These are phyloP conservation scores for Channa argus DNA, from an alignment of 2,113 vertebrate genomes.

Conservation along the genomic window DNA sequence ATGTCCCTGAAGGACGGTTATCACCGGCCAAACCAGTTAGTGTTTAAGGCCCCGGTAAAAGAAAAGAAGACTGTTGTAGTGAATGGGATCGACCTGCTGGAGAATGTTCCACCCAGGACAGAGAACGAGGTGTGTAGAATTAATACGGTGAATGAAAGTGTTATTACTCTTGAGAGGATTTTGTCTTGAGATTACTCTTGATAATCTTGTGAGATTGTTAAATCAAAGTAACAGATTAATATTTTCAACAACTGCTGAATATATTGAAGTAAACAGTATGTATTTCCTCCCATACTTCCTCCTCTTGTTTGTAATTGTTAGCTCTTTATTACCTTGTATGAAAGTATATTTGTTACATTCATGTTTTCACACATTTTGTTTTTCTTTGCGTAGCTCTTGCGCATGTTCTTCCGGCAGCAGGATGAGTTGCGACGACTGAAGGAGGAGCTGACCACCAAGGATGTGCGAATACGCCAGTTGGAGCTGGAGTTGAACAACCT, in stretches of 20 bases:
- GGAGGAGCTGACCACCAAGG: constrained; percentile 91
- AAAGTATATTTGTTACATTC: background rate
- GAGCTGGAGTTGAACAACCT: constrained; percentile 97
- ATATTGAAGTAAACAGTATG: too few relatives aligned
- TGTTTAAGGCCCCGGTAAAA: constrained; percentile 92
- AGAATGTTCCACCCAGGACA: constrained; percentile 94
- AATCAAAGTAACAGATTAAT: too few relatives aligned
- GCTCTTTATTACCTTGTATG: background rate
- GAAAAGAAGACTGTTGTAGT: constrained; percentile 94
- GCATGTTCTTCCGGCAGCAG: constrained; percentile 98
- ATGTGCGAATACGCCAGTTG: constrained; percentile 93
- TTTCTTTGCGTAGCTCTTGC: constrained; percentile 86
- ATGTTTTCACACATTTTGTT: background rate
- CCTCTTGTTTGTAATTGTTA: background rate
- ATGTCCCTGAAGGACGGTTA: constrained; percentile 97
- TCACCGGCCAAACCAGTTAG: constrained; percentile 87
- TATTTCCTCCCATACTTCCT: too few relatives aligned
- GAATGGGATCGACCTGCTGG: constrained; percentile 95
- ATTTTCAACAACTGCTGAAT: background rate
- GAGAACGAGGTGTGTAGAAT: constrained; percentile 89
- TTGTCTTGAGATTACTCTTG: too few relatives aligned
- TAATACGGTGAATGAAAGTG: background rate
- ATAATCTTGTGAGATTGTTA: too few relatives aligned
- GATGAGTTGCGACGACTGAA: constrained; percentile 95
- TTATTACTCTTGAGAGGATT: background rate